These are phyloP conservation scores for Monopterus albus DNA, from an alignment of 2,113 vertebrate species.

Conservation along the genomic window DNA sequence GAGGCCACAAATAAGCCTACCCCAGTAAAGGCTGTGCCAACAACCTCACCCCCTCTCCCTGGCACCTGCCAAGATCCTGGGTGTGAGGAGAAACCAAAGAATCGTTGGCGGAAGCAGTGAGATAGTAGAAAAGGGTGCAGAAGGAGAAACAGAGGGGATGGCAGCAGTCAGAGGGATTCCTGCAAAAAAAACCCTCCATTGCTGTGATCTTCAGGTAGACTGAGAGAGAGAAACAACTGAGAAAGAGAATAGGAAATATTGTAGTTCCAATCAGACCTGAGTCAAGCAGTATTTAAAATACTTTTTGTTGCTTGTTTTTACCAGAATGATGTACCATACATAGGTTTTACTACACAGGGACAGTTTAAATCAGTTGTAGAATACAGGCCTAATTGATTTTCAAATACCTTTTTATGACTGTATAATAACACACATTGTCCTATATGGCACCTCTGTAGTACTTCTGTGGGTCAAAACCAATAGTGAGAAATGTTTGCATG, in stretches of 20 bases:
- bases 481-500: neutral
- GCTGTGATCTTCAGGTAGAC: conserved; percentile 28
- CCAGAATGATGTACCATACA: conserved; percentile 5
- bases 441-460: neutral
- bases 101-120: conserved; percentile 86
- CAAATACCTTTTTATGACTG: neutral
- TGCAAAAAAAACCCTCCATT: conserved; percentile 23
- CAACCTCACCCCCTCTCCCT: conserved; percentile 65
- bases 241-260: conserved; percentile 1
- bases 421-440: neutral
- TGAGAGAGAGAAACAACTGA: conserved; percentile 2
- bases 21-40: conserved; percentile 30
- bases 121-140: conserved; percentile 22
- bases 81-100: conserved; percentile 91
- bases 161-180: conserved; percentile 34
- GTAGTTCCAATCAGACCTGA: conserved; percentile 12
- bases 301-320: conserved; percentile 29
- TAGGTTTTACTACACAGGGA: neutral
- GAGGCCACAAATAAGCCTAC: conserved; percentile 75
- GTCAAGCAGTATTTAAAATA: conserved; percentile 15
- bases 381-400: neutral
- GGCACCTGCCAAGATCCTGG: conserved; percentile 87
- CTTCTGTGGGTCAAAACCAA: neutral
- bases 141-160: conserved; percentile 67
- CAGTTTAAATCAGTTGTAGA: neutral